Evolutionary conservation across 2,888 invertebrate genomes (phyloP), one percentile per base, ranked within the genome.

Genomic region (Xestia rhomboidea): DNA sequence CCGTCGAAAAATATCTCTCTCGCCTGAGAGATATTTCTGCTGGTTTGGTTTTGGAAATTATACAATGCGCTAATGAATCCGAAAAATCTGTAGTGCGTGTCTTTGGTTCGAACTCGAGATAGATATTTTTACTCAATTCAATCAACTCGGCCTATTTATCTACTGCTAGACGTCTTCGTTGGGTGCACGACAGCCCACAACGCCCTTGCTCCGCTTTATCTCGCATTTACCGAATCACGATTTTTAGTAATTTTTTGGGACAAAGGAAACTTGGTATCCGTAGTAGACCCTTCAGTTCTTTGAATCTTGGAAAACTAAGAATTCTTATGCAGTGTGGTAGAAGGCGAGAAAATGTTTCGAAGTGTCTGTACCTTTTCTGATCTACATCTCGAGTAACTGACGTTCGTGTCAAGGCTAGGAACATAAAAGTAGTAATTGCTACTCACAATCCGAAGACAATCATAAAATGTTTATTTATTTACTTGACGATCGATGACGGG

Each of bases 401-500:
- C 49, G 13, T 63, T 30, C 0, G 5, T 30, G 15, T 30, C 41
- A 70, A 73, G 67, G 68, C 7, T 54, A 77, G 44, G 30, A n/a
- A 64, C 74, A 57, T 63, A 60, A 70, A 69, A 64, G 18, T n/a
- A 30, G 30, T 27, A 41, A 76, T 54, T 67, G 2, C 49, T 71
- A 34, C 30, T 34, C 10, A 63, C n/a, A 49, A 41, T 38, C 72
- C 60, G 41, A 76, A 70, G 51, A 60, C 71, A 64, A 67, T 74
- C 38, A 72, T 54, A 54, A 62, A 63, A 27, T 77, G 54, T 86
- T 84, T 84, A 84, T 68, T 84, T 86, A 83, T 75, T 86, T 84
- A 84, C 73, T 63, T 66, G 57, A 57, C 74, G 83, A 84, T 84
- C 83, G 83, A 84, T 78, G 83, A 64, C 73, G 64, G 86, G 69